Evolutionary conservation across 2,113 vertebrate species (phyloP).

Genomic region (Zosterops borbonicus): DNA sequence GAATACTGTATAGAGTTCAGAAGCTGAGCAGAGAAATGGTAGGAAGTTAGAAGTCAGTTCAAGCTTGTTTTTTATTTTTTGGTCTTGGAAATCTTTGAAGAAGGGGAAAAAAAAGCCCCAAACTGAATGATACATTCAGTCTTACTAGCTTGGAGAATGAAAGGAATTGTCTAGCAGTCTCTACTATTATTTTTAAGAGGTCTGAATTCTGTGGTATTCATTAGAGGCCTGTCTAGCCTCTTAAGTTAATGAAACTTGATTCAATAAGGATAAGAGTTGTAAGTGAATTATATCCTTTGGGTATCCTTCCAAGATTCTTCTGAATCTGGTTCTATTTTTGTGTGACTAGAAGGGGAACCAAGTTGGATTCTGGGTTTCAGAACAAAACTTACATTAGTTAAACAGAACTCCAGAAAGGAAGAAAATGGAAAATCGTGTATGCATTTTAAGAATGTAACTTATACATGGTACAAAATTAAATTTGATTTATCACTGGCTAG

Average conservation of each 20-base stretch:
- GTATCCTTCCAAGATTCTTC: not conserved
- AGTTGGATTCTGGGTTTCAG: not conserved
- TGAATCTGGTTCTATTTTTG: not conserved
- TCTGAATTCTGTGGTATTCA: not conserved
- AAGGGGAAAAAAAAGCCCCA: not conserved
- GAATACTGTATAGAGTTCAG: not conserved
- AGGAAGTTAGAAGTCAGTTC: not conserved
- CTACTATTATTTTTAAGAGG: not conserved
- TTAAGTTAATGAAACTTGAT: not conserved
- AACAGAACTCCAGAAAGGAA: not conserved
- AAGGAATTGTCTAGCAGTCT: not conserved
- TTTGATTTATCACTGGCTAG: not conserved
- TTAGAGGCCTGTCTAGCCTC: not conserved
- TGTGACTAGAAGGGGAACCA: not conserved
- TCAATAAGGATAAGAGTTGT: not conserved
- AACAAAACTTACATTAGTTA: not conserved
- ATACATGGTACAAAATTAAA: not conserved
- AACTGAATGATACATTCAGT: not conserved
- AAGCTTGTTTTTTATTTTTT: not conserved
- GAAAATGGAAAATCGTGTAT: not conserved
- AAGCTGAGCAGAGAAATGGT: not conserved
- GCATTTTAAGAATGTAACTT: not conserved
- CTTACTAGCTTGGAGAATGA: not conserved
- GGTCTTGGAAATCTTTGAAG: not conserved
- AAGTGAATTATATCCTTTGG: not conserved